Conservation (phyloP, 1,140 invertebrate species). For the Liolophura sinensis region DNA sequence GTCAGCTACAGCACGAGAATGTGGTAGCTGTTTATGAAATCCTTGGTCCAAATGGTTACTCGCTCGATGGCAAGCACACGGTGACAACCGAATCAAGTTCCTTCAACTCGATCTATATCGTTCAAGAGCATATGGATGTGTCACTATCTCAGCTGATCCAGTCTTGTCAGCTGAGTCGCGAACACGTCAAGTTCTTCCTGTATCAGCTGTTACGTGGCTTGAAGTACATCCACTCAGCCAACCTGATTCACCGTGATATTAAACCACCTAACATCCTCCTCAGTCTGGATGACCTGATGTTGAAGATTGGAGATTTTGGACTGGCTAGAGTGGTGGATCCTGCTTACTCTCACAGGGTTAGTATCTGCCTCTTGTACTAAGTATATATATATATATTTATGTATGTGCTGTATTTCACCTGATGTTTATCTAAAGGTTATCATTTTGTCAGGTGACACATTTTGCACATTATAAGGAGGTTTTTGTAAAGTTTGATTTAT, state of each 20-base stretch:
- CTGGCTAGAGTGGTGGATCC: constrained; percentile 95
- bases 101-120: constrained; percentile 74
- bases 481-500: too few relatives aligned
- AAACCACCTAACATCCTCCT: constrained; percentile 95
- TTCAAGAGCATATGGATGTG: constrained; percentile 99
- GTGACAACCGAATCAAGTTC: constrained; percentile 19
- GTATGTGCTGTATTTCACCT: too few relatives aligned
- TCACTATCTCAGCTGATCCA: constrained; percentile 98
- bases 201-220: constrained; percentile 98
- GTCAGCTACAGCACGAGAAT: constrained; percentile 99
- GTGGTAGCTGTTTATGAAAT: constrained; percentile 69
- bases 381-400: too few relatives aligned
- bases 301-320: constrained; percentile 95
- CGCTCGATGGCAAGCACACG: constrained; percentile 3
- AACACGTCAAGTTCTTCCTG: constrained; percentile 99
- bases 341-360: constrained; percentile 90
- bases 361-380: background rate
- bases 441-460: too few relatives aligned
- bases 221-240: constrained; percentile 99
- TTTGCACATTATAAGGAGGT: too few relatives aligned
- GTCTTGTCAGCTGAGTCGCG: constrained; percentile 75
- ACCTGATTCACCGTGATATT: constrained; percentile 96
- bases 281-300: constrained; percentile 64
- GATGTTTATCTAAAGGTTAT: too few relatives aligned
- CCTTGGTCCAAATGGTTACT: constrained; percentile 27